Base-by-base conservation (phyloP, 1,140 invertebrate species). In the Papilio glaucus region DNA sequence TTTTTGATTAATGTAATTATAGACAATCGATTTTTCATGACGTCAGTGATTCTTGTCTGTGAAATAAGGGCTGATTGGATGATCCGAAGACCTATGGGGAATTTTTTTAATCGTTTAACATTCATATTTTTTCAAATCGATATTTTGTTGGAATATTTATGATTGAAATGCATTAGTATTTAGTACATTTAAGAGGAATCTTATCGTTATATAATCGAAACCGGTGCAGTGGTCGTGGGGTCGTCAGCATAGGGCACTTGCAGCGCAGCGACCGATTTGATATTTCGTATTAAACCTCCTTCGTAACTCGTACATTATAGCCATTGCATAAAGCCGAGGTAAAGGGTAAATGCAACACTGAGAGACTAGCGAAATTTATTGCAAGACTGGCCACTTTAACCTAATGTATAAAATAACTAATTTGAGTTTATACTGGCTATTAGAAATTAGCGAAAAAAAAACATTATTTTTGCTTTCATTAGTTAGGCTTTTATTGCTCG, bases 231-330 rank as follows among this genome's bases (percentile, higher is more conserved):
- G 61, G 61, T 33, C 61, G 33, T 33, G n/a, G 26, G 61, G 26
- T 63, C 15, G 33, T 29, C n/a, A n/a, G 21, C 15, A 63, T 37
- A 63, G 61, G 61, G 61, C 61, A 63, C 61, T 63, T 63, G 61
- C 6, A 29, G 60, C 26, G 61, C n/a, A n/a, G n/a, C n/a, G n/a
- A 63, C 61, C 33, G n/a, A 63, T 63, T 63, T 63, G 61, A 63
- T 63, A 63, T 63, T 63, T 63, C 61, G 61, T 38, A 33, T 15
- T 18, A 33, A 9, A 63, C n/a, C 29, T 62, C 26, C 61, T 37
- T 63, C 61, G 61, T 63, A 63, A 39, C 61, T 33, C 8, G 61
- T 38, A 63, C 61, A 33, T 63, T 63, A 63, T 9, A n/a, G n/a
- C n/a, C 12, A 63, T 63, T 63, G 61, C 61, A 63, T 63, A 38